A percentile compares a stretch with the other conserved stretches of the same genome.
Conservation (phyloP, 2,888 invertebrate genomes). For the Acronicta leporina region DNA sequence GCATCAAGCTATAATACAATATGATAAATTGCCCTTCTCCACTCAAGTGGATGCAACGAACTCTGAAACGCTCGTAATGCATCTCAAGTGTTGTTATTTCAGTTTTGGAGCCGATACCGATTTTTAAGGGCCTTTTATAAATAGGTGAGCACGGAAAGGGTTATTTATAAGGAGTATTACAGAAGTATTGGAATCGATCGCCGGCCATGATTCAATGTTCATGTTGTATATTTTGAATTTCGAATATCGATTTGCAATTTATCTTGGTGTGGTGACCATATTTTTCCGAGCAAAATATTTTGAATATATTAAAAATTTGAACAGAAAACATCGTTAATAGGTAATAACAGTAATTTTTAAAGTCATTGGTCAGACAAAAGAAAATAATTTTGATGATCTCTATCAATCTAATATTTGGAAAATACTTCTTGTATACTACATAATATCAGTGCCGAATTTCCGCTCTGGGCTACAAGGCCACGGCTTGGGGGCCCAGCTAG, state of each 20-base stretch:
- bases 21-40: conserved; percentile 34
- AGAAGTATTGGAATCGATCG: conserved; percentile 19
- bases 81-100: conserved; percentile 55
- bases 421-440: too few relatives aligned
- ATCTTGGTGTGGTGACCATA: not conserved
- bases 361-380: too few relatives aligned
- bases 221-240: conserved; percentile 14
- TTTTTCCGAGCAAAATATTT: not conserved
- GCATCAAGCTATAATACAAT: conserved; percentile 23
- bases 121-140: conserved; percentile 48
- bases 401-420: too few relatives aligned
- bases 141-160: conserved; percentile 51
- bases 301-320: too few relatives aligned
- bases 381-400: too few relatives aligned
- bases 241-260: conserved; percentile 10
- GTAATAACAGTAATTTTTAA: too few relatives aligned
- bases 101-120: conserved; percentile 34
- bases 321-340: too few relatives aligned
- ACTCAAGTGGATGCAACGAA: conserved; percentile 55
- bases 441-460: too few relatives aligned
- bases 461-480: too few relatives aligned
- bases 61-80: conserved; percentile 49
- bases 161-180: conserved; percentile 44
- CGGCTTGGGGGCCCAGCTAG: too few relatives aligned
- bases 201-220: conserved; percentile 10